Evolutionary conservation across 1,140 invertebrate species (phyloP).

Genomic region (Pogonomyrmex barbatus): DNA sequence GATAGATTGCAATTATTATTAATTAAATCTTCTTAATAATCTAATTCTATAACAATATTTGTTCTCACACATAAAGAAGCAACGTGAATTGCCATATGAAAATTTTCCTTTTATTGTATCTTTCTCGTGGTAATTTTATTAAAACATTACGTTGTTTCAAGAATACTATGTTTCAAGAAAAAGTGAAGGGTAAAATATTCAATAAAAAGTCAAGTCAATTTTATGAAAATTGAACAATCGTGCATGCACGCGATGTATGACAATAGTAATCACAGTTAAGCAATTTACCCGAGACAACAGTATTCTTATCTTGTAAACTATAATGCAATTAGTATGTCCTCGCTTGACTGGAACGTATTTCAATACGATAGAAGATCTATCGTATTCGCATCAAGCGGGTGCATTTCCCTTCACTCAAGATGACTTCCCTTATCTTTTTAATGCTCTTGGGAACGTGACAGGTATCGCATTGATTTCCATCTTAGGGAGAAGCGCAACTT

Average conservation of each 20-base stretch:
- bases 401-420: constrained; percentile 48
- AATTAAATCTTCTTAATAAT: neutral
- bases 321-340: constrained; percentile 32
- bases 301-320: constrained; percentile 28
- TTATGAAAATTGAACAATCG: constrained; percentile 29
- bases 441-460: constrained; percentile 1
- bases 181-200: constrained; percentile 53
- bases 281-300: constrained; percentile 32
- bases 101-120: neutral
- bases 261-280: constrained; percentile 50
- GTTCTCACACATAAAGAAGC: neutral
- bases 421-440: constrained; percentile 47
- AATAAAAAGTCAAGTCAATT: constrained; percentile 50
- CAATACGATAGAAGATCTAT: constrained; percentile 1
- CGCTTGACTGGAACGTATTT: constrained; percentile 29
- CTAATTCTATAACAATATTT: neutral
- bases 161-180: constrained; percentile 17
- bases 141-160: neutral
- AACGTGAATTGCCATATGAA: neutral
- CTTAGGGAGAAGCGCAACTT: constrained; percentile 37
- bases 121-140: neutral
- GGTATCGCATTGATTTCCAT: constrained; percentile 36
- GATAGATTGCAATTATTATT: constrained; percentile 17
- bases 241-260: constrained; percentile 34
- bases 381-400: neutral